Conservation (phyloP, 53 echinoderm and acorn worm species). For the Echinometra lucunter region DNA sequence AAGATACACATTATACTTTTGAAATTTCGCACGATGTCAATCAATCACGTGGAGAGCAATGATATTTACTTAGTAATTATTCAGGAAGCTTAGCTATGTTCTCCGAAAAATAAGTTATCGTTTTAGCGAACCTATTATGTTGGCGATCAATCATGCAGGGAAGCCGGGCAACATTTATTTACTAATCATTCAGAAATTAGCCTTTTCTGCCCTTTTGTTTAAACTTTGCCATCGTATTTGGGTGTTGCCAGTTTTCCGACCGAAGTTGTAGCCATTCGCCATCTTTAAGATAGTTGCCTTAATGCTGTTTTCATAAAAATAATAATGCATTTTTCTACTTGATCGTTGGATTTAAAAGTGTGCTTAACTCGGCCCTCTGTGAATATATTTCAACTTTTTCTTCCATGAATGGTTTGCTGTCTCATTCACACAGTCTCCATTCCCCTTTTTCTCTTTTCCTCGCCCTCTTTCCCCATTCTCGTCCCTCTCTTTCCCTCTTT, state of each 20-base stretch:
- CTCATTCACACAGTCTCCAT: background rate
- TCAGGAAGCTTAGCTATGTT: no score
- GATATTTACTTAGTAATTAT: no score
- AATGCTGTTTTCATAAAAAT: background rate
- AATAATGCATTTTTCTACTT: background rate
- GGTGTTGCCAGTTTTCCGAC: background rate
- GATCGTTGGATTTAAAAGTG: background rate
- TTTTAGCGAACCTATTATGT: no score
- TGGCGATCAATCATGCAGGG: background rate
- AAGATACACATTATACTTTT: background rate
- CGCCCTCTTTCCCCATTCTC: background rate
- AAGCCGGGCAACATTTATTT: background rate
- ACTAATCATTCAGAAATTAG: background rate
- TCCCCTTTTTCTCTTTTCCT: background rate
- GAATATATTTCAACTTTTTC: background rate
- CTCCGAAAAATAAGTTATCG: no score
- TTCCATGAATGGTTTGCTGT: background rate
- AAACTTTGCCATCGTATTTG: background rate
- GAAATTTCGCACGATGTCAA: no score
- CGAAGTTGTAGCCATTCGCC: background rate
- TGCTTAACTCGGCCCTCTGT: no score
- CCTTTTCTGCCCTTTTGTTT: background rate
- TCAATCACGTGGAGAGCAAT: no score
- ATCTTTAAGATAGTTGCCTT: background rate
- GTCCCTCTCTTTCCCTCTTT: background rate